Evolutionary conservation across 1,140 invertebrate species (phyloP).

Genomic region (Diorhabda carinulata): DNA sequence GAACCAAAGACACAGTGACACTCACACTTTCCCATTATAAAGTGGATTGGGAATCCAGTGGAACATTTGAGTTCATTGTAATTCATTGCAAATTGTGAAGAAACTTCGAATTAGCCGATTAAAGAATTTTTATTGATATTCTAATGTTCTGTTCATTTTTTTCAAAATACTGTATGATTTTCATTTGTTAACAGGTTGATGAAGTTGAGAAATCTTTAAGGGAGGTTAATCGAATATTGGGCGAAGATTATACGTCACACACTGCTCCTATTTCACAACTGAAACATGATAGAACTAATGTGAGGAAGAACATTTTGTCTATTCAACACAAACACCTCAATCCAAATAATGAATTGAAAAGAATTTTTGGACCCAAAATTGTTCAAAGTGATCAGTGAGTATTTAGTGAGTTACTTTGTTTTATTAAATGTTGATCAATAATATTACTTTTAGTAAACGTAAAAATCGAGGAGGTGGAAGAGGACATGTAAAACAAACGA

Average conservation of each 20-base stretch:
- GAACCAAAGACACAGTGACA: no score
- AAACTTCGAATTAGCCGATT: neutral
- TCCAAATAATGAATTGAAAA: conserved; percentile 77
- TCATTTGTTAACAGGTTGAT: conserved; percentile 52
- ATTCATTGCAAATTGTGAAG: no score
- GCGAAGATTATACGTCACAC: conserved; percentile 50
- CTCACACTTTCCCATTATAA: no score
- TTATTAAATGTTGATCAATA: no score
- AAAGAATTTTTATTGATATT: neutral
- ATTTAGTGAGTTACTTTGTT: neutral
- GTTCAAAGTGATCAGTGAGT: conserved; percentile 64
- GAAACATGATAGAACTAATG: conserved; percentile 38
- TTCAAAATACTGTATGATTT: neutral
- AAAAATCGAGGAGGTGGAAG: conserved; percentile 53
- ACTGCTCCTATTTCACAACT: conserved; percentile 33
- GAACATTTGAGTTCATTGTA: no score
- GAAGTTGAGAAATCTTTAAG: conserved; percentile 69
- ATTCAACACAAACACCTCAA: conserved; percentile 75
- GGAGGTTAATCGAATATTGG: conserved; percentile 71
- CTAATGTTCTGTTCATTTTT: neutral
- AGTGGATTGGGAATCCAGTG: no score
- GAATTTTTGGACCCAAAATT: conserved; percentile 80
- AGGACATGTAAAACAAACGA: conserved; percentile 58
- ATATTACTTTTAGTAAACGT: conserved; percentile 51
- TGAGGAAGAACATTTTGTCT: conserved; percentile 53